Conservation (phyloP, 2,888 invertebrate genomes). For the Beris morrisii region DNA sequence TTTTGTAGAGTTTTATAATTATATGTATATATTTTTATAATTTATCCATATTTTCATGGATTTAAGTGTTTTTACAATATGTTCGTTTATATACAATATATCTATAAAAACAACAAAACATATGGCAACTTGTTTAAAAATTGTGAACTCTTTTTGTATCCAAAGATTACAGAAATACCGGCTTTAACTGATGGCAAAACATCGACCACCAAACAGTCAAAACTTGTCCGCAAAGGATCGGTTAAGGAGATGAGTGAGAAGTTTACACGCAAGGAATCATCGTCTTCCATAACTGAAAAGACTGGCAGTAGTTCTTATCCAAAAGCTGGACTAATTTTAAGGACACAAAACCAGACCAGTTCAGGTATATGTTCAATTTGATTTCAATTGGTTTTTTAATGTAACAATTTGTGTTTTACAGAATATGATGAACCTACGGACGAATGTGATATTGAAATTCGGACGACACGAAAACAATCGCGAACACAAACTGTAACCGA, state of each 20-base stretch:
- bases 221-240: constrained; percentile 68
- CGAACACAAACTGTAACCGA: constrained; percentile 42
- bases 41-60: too few relatives aligned
- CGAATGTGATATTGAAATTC: constrained; percentile 44
- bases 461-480: constrained; percentile 42
- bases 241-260: constrained; percentile 79
- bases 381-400: background rate
- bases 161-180: constrained; percentile 42
- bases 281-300: constrained; percentile 48
- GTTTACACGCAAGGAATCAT: constrained; percentile 66
- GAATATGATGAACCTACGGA: constrained; percentile 40
- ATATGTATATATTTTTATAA: too few relatives aligned
- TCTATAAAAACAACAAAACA: background rate
- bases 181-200: constrained; percentile 36
- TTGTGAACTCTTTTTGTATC: too few relatives aligned
- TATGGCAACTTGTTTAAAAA: background rate
- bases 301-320: constrained; percentile 58
- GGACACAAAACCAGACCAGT: constrained; percentile 57
- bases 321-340: constrained; percentile 74
- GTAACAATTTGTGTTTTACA: background rate
- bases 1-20: too few relatives aligned
- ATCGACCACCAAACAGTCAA: constrained; percentile 34
- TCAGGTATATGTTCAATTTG: background rate
- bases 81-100: background rate
- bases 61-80: background rate